These are phyloP conservation scores for Peribatodes rhomboidaria DNA, from an alignment of 2,888 invertebrate genomes.

Conservation along the genomic window DNA sequence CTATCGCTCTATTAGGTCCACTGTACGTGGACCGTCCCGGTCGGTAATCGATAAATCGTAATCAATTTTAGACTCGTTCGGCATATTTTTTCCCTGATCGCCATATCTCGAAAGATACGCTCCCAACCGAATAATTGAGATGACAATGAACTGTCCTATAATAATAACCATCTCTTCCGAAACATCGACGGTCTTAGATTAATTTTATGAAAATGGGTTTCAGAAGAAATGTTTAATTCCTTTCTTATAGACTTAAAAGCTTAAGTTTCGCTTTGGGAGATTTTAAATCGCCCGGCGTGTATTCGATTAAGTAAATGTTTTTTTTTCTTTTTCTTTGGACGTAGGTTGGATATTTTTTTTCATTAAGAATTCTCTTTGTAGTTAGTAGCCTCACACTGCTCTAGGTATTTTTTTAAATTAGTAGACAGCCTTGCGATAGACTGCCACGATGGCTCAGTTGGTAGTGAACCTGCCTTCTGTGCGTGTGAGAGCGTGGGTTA, in stretches of 20 bases:
- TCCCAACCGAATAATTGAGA: conserved; percentile 22
- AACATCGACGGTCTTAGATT: conserved; percentile 24
- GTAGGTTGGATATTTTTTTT: neutral
- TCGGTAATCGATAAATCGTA: conserved; percentile 49
- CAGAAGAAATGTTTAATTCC: conserved; percentile 7
- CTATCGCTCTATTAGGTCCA: neutral
- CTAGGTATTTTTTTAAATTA: neutral
- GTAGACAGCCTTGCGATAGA: no score
- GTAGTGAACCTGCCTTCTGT: no score
- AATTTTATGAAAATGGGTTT: conserved; percentile 23
- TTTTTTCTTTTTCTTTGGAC: neutral
- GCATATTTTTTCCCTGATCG: conserved; percentile 30
- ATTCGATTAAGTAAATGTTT: neutral
- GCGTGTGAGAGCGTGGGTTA: no score
- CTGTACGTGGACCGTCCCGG: conserved; percentile 28
- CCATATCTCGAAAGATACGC: conserved; percentile 17
- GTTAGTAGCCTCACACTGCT: neutral
- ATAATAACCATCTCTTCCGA: conserved; percentile 25
- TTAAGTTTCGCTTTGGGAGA: neutral
- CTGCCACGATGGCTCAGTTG: no score
- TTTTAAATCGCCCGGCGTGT: neutral
- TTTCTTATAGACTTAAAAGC: conserved; percentile 1
- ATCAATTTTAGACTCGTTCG: conserved; percentile 37
- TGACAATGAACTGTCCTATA: conserved; percentile 30
- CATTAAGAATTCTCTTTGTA: neutral